phyloP scores from a whole-genome alignment of 2,113 vertebrate species.

The Brienomyrus brachyistius region DNA sequence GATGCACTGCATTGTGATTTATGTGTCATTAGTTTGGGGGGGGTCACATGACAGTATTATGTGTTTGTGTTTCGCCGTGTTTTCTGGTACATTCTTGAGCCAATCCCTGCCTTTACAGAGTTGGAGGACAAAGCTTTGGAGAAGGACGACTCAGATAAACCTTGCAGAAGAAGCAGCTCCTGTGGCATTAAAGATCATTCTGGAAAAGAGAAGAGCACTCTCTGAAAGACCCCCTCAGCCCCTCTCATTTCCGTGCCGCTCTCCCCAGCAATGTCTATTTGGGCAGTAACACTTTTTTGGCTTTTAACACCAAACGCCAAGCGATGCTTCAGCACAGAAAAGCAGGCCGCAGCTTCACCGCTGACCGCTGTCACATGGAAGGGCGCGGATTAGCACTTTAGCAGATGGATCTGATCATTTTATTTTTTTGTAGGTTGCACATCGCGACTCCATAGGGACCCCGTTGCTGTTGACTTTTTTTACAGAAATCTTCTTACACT shows the following conservation, averaged over 20 bases:
- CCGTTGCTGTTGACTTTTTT: background rate
- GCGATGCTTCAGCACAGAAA: slow-evolving; percentile 24
- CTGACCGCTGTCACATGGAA: background rate
- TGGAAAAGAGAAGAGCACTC: slow-evolving; percentile 61
- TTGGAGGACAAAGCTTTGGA: slow-evolving; percentile 70
- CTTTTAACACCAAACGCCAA: slow-evolving; percentile 19
- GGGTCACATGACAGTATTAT: slow-evolving; percentile 16
- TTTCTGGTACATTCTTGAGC: background rate
- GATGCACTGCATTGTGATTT: background rate
- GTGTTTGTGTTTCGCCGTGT: background rate
- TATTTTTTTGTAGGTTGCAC: background rate
- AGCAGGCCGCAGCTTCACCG: slow-evolving; percentile 23
- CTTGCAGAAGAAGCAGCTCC: slow-evolving; percentile 62
- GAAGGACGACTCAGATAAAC: slow-evolving; percentile 50
- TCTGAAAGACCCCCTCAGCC: slow-evolving; percentile 31
- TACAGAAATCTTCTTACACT: background rate
- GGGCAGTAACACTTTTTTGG: background rate
- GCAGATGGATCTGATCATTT: background rate
- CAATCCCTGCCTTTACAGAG: slow-evolving; percentile 55
- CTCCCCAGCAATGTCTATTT: slow-evolving; percentile 34
- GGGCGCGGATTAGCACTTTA: background rate
- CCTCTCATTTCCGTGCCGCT: slow-evolving; percentile 41
- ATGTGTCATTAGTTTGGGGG: background rate
- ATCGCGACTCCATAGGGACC: background rate
- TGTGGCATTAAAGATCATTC: slow-evolving; percentile 73